Conservation (phyloP, 2,797 vertebrate genomes). For the Clarias laeviceps region DNA sequence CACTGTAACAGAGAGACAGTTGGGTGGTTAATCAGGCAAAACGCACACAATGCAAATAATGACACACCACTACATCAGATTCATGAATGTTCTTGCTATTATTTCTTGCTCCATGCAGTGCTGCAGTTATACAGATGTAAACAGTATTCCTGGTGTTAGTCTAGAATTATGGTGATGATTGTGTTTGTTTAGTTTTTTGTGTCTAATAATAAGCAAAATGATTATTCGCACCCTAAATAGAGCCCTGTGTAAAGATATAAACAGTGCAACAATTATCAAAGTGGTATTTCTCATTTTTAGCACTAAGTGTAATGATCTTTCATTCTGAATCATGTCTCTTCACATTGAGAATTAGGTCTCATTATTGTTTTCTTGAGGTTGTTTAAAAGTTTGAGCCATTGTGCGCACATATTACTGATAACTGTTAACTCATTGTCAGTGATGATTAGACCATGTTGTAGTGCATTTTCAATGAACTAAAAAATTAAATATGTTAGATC, state of each 20-base stretch:
- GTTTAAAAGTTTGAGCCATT: background rate
- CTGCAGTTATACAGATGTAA: background rate
- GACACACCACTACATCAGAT: background rate
- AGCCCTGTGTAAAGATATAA: background rate
- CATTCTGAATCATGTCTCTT: background rate
- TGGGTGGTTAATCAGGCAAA: background rate
- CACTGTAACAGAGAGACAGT: background rate
- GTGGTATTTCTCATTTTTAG: background rate
- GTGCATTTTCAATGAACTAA: background rate
- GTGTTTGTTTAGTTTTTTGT: background rate
- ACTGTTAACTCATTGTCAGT: background rate
- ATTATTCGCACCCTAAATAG: no score
- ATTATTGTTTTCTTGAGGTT: background rate
- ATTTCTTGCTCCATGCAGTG: background rate
- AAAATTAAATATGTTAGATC: background rate
- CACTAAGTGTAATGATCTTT: background rate
- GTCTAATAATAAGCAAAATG: background rate
- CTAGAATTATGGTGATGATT: background rate
- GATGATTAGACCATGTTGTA: background rate
- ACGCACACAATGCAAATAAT: background rate
- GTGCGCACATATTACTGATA: background rate
- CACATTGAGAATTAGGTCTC: background rate
- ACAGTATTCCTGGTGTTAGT: background rate
- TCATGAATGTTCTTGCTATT: background rate
- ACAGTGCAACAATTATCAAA: background rate